Conservation (phyloP, 2,888 invertebrate species). For the Synergus gifuensis region DNA sequence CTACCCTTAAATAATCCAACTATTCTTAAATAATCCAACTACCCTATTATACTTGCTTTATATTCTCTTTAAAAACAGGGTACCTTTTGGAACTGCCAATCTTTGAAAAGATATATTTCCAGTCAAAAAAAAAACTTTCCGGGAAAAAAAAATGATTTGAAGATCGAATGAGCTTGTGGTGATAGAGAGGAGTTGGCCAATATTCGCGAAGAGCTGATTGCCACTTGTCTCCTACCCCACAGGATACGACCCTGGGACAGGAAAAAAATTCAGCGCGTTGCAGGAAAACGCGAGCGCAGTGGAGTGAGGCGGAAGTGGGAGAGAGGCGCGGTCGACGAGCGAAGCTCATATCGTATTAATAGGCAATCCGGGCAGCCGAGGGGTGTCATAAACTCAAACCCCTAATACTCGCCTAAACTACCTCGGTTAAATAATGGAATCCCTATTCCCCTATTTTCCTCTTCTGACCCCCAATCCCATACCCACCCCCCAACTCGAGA, state of each 20-base stretch:
- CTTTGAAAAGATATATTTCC: background rate
- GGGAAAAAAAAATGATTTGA: background rate
- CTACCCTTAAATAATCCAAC: slow-evolving; percentile 1
- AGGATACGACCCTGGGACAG: slow-evolving; percentile 33
- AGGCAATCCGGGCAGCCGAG: slow-evolving; percentile 77
- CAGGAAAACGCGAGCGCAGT: slow-evolving; percentile 52
- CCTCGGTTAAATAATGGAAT: slow-evolving; percentile 78
- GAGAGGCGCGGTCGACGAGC: slow-evolving; percentile 61
- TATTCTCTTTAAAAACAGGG: background rate
- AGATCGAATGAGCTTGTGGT: background rate
- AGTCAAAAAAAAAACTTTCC: background rate
- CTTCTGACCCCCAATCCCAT: slow-evolving; percentile 55
- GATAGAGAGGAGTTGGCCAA: slow-evolving; percentile 32
- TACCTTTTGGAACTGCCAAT: too few species aligned
- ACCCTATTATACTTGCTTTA: background rate
- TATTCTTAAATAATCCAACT: background rate
- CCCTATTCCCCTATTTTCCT: slow-evolving; percentile 67
- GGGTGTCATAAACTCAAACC: slow-evolving; percentile 78
- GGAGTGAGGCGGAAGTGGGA: slow-evolving; percentile 54
- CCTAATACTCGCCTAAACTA: slow-evolving; percentile 78
- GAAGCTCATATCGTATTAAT: slow-evolving; percentile 78
- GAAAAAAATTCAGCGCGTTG: slow-evolving; percentile 58
- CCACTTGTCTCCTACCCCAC: slow-evolving; percentile 21
- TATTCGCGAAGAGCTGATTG: slow-evolving; percentile 35
- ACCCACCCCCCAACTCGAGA: slow-evolving; percentile 48